Evolutionary conservation across 2,888 invertebrate genomes (phyloP).

Genomic region (Leptopilina syphax): DNA sequence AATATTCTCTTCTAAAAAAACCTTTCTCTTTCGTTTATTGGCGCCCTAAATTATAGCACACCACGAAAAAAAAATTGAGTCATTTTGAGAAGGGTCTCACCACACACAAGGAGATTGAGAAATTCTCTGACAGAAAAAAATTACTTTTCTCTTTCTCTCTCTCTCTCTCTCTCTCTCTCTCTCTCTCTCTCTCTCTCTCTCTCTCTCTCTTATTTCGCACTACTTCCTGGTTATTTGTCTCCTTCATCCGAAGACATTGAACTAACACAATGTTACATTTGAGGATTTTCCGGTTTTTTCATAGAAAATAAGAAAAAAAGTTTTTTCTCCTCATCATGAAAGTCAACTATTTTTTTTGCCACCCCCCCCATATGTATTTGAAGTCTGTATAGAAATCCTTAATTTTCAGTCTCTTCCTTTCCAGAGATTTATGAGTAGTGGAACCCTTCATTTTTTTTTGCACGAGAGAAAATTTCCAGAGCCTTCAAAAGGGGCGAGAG

Average conservation of each 20-base stretch:
- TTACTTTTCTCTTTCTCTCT: no score
- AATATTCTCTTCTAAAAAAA: background rate
- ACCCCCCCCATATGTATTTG: background rate
- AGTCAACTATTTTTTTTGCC: background rate
- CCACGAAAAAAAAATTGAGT: background rate
- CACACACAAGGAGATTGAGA: background rate
- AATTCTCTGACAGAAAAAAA: background rate
- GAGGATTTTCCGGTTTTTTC: background rate
- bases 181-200: no score
- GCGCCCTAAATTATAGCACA: background rate
- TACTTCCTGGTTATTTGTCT: background rate
- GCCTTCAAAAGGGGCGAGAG: background rate
- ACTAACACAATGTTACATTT: background rate
- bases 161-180: no score
- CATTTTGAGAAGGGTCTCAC: background rate
- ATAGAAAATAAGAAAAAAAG: background rate
- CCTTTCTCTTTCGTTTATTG: background rate
- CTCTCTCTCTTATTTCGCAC: no score
- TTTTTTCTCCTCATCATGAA: background rate
- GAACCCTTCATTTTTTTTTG: background rate
- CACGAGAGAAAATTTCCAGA: background rate
- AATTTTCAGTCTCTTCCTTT: background rate
- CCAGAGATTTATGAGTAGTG: background rate
- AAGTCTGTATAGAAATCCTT: background rate
- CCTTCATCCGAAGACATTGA: background rate